These are phyloP conservation scores for Nomada fucata DNA, from an alignment of 2,888 invertebrate species.

Conservation along the genomic window DNA sequence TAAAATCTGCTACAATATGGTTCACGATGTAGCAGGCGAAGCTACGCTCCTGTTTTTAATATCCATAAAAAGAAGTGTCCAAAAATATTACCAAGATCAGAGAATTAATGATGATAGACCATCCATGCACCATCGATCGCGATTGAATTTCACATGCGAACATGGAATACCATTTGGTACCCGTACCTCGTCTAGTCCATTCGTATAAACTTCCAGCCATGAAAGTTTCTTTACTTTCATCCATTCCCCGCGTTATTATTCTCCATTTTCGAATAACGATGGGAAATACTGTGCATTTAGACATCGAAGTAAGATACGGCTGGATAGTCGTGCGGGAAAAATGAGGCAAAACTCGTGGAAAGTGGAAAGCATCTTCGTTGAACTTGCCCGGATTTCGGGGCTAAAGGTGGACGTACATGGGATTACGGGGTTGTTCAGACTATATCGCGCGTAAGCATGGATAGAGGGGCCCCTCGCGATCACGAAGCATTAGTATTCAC, in stretches of 20 bases:
- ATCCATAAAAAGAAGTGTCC: no score
- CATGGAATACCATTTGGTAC: conserved; percentile 3
- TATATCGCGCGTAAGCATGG: conserved; percentile 36
- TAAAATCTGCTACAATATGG: no score
- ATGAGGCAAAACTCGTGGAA: conserved; percentile 1
- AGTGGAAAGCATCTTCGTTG: conserved; percentile 39
- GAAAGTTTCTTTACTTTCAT: neutral
- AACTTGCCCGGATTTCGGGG: conserved; percentile 24
- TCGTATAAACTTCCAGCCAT: conserved; percentile 24
- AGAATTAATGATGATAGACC: no score
- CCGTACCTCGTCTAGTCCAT: neutral
- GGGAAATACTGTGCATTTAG: conserved; percentile 25
- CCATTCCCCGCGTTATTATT: conserved; percentile 32
- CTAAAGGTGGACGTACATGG: conserved; percentile 45
- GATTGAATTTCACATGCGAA: neutral
- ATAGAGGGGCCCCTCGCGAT: conserved; percentile 30
- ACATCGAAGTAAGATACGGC: conserved; percentile 17
- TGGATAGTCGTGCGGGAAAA: conserved; percentile 11
- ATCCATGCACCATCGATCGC: no score
- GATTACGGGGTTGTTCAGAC: conserved; percentile 32
- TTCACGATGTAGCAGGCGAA: no score
- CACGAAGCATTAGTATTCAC: conserved; percentile 78
- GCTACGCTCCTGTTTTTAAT: no score
- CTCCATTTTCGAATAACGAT: conserved; percentile 56
- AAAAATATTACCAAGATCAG: no score